phyloP scores from a whole-genome alignment of 2,888 invertebrate species.

The Vesta saturnalis region DNA sequence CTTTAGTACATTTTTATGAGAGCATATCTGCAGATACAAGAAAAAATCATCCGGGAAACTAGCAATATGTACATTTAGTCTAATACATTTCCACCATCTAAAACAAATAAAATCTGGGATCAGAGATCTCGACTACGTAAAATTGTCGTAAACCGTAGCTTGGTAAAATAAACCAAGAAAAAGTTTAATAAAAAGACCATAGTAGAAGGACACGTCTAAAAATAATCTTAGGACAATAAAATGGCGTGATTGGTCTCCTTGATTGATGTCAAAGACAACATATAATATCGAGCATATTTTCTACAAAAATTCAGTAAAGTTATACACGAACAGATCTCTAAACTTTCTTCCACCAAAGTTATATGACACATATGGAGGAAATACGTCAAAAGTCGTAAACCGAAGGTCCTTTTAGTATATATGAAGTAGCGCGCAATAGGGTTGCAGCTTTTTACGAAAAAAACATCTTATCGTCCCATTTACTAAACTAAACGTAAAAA shows the following conservation, averaged over 20 bases:
- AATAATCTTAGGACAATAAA: conserved; percentile 44
- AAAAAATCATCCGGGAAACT: conserved; percentile 58
- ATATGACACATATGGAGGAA: conserved; percentile 41
- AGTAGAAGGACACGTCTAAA: conserved; percentile 42
- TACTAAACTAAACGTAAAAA: conserved; percentile 7
- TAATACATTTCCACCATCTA: conserved; percentile 58
- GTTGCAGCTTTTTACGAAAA: conserved; percentile 29
- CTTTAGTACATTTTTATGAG: conserved; percentile 57
- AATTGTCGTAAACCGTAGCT: conserved; percentile 39
- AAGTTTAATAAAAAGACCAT: conserved; percentile 41
- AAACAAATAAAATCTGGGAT: conserved; percentile 55
- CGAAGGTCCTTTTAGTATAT: conserved; percentile 37
- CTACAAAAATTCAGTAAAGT: neutral
- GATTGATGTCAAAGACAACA: conserved; percentile 43
- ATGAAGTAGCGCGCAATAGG: conserved; percentile 34
- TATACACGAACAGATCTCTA: conserved; percentile 10
- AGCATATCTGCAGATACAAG: conserved; percentile 57
- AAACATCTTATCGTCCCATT: conserved; percentile 18
- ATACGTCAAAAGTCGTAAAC: conserved; percentile 45
- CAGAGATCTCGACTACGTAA: conserved; percentile 43
- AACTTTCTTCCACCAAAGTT: conserved; percentile 36
- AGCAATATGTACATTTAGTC: conserved; percentile 57
- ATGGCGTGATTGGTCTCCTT: conserved; percentile 42
- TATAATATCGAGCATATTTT: conserved; percentile 27
- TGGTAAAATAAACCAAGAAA: conserved; percentile 35